phyloP scores from a whole-genome alignment of 2,113 vertebrate genomes.

The Istiophorus platypterus region DNA sequence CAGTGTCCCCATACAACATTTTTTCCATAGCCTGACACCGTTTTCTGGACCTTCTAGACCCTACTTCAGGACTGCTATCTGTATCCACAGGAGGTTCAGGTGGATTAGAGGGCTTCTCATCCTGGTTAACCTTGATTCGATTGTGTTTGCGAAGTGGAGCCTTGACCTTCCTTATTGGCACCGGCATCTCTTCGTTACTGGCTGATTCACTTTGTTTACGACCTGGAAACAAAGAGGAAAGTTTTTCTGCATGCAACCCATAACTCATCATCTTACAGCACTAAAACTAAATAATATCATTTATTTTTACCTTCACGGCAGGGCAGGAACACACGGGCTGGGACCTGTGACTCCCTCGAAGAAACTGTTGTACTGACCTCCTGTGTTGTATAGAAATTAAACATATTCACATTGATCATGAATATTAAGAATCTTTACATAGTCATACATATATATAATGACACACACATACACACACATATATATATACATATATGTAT shows the following conservation, averaged over 20 bases:
- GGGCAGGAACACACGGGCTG: slow-evolving; percentile 16
- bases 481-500: not conserved
- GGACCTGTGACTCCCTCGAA: not conserved
- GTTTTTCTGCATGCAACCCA: not conserved
- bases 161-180: slow-evolving; percentile 59
- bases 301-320: slow-evolving; percentile 48
- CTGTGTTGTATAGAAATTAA: slow-evolving; percentile 16
- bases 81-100: not conserved
- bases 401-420: not conserved
- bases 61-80: not conserved
- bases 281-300: not conserved
- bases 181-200: not conserved
- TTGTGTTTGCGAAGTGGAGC: not conserved
- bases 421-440: not conserved
- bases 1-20: not conserved
- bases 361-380: slow-evolving; percentile 8
- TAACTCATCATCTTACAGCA: not conserved
- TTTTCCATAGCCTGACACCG: not conserved
- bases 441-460: not conserved
- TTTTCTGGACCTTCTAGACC: slow-evolving; percentile 2
- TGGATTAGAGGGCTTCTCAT: not conserved
- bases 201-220: not conserved
- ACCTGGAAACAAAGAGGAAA: slow-evolving; percentile 38
- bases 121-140: not conserved
- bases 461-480: too few relatives aligned